These are phyloP conservation scores for Lucinisca nassula DNA, from an alignment of 2,888 invertebrate species.

Conservation along the genomic window DNA sequence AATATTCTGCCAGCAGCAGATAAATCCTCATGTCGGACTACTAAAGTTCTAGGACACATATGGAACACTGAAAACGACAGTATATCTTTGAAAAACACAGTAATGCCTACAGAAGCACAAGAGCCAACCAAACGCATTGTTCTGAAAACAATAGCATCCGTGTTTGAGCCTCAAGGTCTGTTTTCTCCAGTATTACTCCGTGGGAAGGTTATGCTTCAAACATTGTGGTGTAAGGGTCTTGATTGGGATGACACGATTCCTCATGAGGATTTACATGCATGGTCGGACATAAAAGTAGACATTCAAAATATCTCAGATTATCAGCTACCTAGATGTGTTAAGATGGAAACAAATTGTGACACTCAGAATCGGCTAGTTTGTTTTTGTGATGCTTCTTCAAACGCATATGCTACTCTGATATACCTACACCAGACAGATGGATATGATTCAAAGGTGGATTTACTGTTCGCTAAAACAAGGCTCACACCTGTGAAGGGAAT, in stretches of 20 bases:
- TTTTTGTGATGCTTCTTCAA: conserved; percentile 1
- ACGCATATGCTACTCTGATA: conserved; percentile 1
- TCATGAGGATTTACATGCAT: not conserved
- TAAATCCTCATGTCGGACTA: too few species aligned
- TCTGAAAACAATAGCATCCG: not conserved
- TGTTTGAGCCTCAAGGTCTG: not conserved
- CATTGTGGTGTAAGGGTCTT: conserved; percentile 1
- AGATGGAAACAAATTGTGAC: too few species aligned
- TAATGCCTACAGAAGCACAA: not conserved
- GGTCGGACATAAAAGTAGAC: not conserved
- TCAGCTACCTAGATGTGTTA: not conserved
- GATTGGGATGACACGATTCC: conserved; percentile 2
- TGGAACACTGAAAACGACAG: not conserved
- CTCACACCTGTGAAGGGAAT: not conserved
- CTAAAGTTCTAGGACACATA: not conserved
- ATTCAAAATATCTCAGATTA: not conserved
- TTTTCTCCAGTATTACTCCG: not conserved
- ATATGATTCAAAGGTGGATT: not conserved
- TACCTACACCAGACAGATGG: not conserved
- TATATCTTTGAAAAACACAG: not conserved
- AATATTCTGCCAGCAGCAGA: too few species aligned
- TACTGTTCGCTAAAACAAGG: conserved; percentile 16
- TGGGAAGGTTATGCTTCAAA: not conserved
- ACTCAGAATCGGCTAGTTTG: not conserved
- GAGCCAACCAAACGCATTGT: conserved; percentile 1